Conservation (phyloP, 2,797 vertebrate species). For the Gymnothorax javanicus region DNA sequence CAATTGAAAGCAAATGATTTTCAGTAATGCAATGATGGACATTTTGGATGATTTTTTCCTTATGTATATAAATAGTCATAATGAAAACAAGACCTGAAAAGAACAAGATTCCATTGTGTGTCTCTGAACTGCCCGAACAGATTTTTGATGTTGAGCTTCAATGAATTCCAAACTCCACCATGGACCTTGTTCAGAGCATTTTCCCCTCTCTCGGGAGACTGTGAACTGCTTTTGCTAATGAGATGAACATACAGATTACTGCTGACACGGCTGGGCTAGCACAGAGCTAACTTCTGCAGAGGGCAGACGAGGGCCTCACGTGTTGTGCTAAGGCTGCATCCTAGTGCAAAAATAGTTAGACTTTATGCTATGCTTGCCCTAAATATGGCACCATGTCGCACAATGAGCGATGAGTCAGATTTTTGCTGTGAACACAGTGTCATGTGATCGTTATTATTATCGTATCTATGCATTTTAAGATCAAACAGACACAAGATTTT, state of each 20-base stretch:
- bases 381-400: neutral
- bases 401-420: neutral
- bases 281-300: neutral
- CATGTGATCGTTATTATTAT: neutral
- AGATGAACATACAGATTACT: neutral
- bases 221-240: constrained; percentile 5
- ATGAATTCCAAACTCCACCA: neutral
- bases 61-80: neutral
- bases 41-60: neutral
- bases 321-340: neutral
- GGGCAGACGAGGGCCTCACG: neutral
- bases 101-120: neutral
- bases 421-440: neutral
- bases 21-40: neutral
- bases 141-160: neutral
- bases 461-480: neutral
- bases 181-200: neutral
- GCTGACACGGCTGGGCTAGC: constrained; percentile 3
- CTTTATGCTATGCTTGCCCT: neutral
- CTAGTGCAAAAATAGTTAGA: neutral
- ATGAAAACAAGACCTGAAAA: neutral
- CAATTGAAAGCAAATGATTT: neutral
- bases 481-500: neutral
- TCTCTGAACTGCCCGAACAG: neutral
- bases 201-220: neutral